Evolutionary conservation across 2,888 invertebrate genomes (phyloP), one percentile per base, ranked within the genome.

Genomic region (Muschampia plurimacula): DNA sequence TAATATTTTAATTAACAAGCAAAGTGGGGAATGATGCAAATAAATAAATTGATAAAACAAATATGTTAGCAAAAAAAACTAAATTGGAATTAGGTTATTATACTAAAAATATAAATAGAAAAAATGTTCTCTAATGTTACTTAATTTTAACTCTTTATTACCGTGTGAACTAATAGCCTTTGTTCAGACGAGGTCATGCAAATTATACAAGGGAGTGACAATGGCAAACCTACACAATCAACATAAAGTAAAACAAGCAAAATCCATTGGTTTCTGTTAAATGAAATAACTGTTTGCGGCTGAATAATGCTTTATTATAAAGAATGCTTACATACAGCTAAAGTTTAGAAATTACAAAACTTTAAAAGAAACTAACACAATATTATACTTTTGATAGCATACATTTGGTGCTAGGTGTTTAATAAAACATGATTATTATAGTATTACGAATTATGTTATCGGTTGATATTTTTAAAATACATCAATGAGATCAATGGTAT

Each of bases 161-260:
- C 36, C 15, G 62, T 67, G 67, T 67, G 49, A 52, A 39, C 28
- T 52, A 39, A 69, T 63, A 63, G 69, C 52, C 46, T 63, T 62
- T 60, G 69, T 49, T 62, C 46, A 44, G 65, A 71, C 65, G 67
- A 72, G 72, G 62, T 72, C 85, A 86, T 86, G 86, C 85, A 86
- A 85, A 36, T 36, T 36, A 86, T 81, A 83, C 76, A 86, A 83
- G 75, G 66, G 46, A 80, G 78, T 84, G 89, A 90, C 91, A 91
- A 86, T 93, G 94, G 94, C 94, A 94, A 94, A 94, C 94, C 93
- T 93, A 87, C 91, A 94, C 94, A 93, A 93, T 85, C 82, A 93
- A 92, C 88, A 87, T 76, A 87, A 89, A 89, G 86, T 80, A 75
- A 81, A 86, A 88, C 84, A 87, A 86, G 84, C 84, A 39, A 81